Evolutionary conservation across 2,797 vertebrate genomes (phyloP).

Genomic region (Hemibagrus guttatus): DNA sequence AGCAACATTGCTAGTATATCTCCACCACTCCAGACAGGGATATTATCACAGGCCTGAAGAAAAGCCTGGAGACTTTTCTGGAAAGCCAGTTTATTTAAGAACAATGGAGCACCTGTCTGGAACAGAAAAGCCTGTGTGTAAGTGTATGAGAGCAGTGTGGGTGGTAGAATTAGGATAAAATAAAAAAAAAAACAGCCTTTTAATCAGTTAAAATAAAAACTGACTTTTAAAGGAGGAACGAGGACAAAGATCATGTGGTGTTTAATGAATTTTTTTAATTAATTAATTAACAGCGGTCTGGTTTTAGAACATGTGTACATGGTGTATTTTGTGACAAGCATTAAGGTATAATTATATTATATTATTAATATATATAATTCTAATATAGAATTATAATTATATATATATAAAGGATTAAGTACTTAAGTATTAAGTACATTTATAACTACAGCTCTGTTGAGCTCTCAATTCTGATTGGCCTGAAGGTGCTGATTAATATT

Average conservation of each 20-base stretch:
- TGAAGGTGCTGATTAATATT: not conserved
- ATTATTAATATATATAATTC: too few species aligned
- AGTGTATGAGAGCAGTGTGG: not conserved
- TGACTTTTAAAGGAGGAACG: not conserved
- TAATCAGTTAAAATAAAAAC: slow-evolving; percentile 50
- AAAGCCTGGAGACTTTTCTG: slow-evolving; percentile 52
- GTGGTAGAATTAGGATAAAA: slow-evolving; percentile 12
- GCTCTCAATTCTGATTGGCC: not conserved
- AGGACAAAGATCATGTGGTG: not conserved
- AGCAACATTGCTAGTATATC: slow-evolving; percentile 74
- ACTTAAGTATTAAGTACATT: not conserved
- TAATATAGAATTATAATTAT: too few species aligned
- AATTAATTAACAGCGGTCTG: slow-evolving; percentile 2
- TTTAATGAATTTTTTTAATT: not conserved
- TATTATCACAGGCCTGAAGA: slow-evolving; percentile 74
- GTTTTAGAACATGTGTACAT: not conserved
- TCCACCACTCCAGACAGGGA: slow-evolving; percentile 75
- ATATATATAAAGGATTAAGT: too few species aligned
- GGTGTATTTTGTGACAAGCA: not conserved
- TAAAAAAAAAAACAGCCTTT: slow-evolving; percentile 61
- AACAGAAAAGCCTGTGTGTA: slow-evolving; percentile 19
- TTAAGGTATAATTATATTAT: not conserved
- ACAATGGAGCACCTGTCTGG: slow-evolving; percentile 49
- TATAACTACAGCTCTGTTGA: not conserved
- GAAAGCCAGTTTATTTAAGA: slow-evolving; percentile 49